Percentiles rank a stretch among this genome's conserved stretches.
Evolutionary conservation across 53 echinoderm and acorn worm genomes (phyloP).

Genomic region (Holothuria leucospilota): DNA sequence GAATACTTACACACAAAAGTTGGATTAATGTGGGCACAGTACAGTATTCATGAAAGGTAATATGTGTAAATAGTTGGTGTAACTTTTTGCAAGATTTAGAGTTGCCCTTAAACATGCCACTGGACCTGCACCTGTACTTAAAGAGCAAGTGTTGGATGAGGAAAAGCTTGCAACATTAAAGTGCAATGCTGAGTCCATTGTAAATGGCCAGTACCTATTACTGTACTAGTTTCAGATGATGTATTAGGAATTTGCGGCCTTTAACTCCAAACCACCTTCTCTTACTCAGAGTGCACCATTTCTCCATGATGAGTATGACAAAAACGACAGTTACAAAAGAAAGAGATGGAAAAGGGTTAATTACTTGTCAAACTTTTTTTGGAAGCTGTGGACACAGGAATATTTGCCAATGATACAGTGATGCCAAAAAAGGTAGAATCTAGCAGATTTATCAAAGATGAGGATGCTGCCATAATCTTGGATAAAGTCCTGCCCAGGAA

Average conservation of each 20-base stretch:
- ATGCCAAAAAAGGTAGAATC: not conserved
- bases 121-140: not conserved
- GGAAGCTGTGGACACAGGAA: not conserved
- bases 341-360: not conserved
- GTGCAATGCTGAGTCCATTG: not conserved
- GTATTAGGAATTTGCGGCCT: not conserved
- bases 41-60: too few species aligned
- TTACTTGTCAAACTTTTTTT: conserved; percentile 4
- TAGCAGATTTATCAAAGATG: not conserved
- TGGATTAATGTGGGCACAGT: too few species aligned
- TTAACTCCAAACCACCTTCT: not conserved
- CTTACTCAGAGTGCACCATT: not conserved
- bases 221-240: not conserved
- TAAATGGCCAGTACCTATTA: too few species aligned
- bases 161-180: not conserved
- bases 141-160: not conserved
- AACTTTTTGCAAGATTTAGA: too few species aligned
- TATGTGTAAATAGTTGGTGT: too few species aligned
- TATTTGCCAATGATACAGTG: not conserved
- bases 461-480: not conserved
- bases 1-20: too few species aligned
- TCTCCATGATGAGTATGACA: conserved; percentile 12
- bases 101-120: too few species aligned
- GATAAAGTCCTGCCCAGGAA: not conserved
- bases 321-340: not conserved